phyloP scores from a whole-genome alignment of 1,140 invertebrate genomes.

The Akabosia matsudoensis region DNA sequence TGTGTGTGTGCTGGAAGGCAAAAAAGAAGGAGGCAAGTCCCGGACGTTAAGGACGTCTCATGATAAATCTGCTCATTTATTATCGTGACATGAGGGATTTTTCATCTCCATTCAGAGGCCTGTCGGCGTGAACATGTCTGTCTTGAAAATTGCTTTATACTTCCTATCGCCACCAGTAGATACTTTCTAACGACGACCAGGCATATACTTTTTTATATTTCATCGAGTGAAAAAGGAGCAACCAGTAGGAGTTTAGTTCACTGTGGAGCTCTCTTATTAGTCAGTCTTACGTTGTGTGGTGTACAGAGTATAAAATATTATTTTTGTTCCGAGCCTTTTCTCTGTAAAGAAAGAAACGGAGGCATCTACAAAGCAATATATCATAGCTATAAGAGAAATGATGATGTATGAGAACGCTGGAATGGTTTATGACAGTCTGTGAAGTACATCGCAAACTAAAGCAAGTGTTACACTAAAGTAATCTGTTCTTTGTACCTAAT shows the following conservation, averaged over 20 bases:
- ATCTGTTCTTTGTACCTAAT: not conserved
- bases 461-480: not conserved
- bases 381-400: not conserved
- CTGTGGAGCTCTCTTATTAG: not conserved
- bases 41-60: constrained; percentile 24
- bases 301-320: not conserved
- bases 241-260: not conserved
- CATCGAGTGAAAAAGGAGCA: not conserved
- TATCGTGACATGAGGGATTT: constrained; percentile 24
- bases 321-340: not conserved
- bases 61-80: constrained; percentile 23
- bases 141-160: not conserved
- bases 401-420: not conserved
- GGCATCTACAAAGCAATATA: not conserved
- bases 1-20: not conserved
- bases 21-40: constrained; percentile 20
- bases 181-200: no score
- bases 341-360: not conserved
- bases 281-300: not conserved
- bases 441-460: no score
- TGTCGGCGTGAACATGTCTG: constrained; percentile 11
- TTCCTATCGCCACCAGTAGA: no score
- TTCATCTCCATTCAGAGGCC: constrained; percentile 18
- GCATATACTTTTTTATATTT: no score
- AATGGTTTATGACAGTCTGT: not conserved